Evolutionary conservation across 2,113 vertebrate genomes (phyloP).

Genomic region (Periophthalmus modestus): DNA sequence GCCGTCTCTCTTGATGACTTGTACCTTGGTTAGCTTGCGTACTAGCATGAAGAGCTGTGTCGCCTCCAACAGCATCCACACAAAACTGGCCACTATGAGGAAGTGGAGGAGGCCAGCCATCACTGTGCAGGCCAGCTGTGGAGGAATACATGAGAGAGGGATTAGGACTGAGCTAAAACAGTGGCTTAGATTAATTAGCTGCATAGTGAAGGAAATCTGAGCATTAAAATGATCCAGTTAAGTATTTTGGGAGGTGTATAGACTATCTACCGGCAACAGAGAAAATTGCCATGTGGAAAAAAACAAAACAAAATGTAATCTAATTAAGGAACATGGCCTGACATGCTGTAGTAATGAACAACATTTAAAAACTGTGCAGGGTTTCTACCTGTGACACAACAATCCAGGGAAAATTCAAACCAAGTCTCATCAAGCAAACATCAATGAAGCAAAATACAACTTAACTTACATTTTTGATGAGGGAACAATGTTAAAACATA

Average conservation of each 20-base stretch:
- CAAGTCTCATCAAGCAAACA: too few relatives aligned
- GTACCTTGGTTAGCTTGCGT: slow-evolving; percentile 66
- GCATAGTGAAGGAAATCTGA: background rate
- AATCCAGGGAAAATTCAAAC: too few relatives aligned
- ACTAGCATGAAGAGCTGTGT: slow-evolving; percentile 82
- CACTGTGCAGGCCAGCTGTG: slow-evolving; percentile 62
- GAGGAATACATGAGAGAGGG: slow-evolving; percentile 3
- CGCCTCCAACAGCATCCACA: slow-evolving; percentile 85
- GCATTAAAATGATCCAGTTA: background rate
- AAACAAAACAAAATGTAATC: background rate
- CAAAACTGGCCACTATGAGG: slow-evolving; percentile 77
- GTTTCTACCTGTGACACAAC: too few relatives aligned
- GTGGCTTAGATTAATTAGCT: background rate
- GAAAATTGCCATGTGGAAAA: background rate
- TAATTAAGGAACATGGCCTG: too few relatives aligned
- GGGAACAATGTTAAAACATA: too few relatives aligned
- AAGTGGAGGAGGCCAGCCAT: slow-evolving; percentile 68
- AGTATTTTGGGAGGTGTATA: too few relatives aligned
- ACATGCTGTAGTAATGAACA: too few relatives aligned
- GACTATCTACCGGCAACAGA: too few relatives aligned
- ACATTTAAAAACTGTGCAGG: too few relatives aligned
- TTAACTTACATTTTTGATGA: too few relatives aligned
- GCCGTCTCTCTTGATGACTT: slow-evolving; percentile 76
- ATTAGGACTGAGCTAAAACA: background rate
- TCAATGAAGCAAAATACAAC: too few relatives aligned